Evolutionary conservation across 1,140 invertebrate genomes (phyloP).

Genomic region (Bombus difficillimus): DNA sequence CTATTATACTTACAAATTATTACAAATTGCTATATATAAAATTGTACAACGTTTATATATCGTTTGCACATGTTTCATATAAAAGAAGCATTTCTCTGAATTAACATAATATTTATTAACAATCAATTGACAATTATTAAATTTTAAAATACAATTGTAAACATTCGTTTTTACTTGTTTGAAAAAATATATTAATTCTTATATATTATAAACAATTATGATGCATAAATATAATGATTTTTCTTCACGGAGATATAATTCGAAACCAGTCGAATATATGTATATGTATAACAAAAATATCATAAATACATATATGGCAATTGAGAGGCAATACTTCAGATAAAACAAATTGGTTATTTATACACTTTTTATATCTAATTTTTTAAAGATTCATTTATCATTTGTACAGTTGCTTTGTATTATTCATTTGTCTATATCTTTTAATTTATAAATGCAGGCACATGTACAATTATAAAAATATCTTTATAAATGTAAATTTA

Average conservation of each 20-base stretch:
- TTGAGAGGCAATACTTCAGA: conserved; percentile 23
- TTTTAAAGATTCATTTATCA: not conserved
- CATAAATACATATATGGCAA: conserved; percentile 15
- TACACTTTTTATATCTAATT: not conserved
- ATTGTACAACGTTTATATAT: not conserved
- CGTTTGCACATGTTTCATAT: not conserved
- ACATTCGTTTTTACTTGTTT: not conserved
- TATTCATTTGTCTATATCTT: not conserved
- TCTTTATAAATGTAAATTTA: conserved; percentile 18
- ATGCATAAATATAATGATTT: conserved; percentile 5
- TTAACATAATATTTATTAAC: not conserved
- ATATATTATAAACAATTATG: not conserved
- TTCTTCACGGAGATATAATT: not conserved
- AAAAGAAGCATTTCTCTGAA: not conserved
- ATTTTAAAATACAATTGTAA: not conserved
- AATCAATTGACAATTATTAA: not conserved
- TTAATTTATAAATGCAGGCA: conserved; percentile 20
- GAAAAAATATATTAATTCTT: not conserved
- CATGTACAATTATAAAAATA: conserved; percentile 39
- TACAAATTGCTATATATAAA: not conserved
- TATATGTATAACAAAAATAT: conserved; percentile 3
- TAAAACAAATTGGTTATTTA: not conserved
- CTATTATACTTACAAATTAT: not conserved
- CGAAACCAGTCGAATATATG: not conserved
- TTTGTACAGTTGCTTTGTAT: conserved; percentile 18